phyloP scores from a whole-genome alignment of 1,140 invertebrate genomes.

The Gryon sp. region DNA sequence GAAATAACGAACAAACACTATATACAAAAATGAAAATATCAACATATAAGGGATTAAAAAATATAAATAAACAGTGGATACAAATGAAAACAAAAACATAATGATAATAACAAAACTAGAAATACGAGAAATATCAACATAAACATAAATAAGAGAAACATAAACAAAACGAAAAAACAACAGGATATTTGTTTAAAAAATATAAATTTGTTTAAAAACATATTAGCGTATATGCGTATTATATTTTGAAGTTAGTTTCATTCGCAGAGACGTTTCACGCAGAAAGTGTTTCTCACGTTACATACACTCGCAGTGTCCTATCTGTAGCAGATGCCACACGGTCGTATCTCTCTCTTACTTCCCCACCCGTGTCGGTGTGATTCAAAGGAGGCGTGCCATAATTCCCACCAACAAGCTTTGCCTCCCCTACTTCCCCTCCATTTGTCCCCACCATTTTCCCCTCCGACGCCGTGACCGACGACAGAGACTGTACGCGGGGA shows the following conservation, averaged over 20 bases:
- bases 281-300: constrained; percentile 35
- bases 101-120: no score
- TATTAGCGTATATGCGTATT: no score
- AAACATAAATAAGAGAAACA: no score
- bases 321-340: constrained; percentile 65
- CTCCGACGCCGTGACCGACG: constrained; percentile 48
- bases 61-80: no score
- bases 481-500: constrained; percentile 54
- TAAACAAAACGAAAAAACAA: no score
- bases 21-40: no score
- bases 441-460: constrained; percentile 52
- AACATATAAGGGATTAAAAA: no score
- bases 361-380: constrained; percentile 27
- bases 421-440: constrained; percentile 67
- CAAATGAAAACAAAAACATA: no score
- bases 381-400: constrained; percentile 68
- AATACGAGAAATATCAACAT: no score
- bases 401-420: constrained; percentile 49
- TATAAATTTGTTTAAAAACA: no score
- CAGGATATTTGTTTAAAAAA: constrained; percentile 15
- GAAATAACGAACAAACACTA: no score
- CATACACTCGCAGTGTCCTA: constrained; percentile 37
- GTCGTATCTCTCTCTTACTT: constrained; percentile 57
- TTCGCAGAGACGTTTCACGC: constrained; percentile 13
- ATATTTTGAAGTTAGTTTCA: constrained; percentile 1